Base-by-base conservation (phyloP, 2,113 vertebrate species). In the Bolborhynchus lineola region DNA sequence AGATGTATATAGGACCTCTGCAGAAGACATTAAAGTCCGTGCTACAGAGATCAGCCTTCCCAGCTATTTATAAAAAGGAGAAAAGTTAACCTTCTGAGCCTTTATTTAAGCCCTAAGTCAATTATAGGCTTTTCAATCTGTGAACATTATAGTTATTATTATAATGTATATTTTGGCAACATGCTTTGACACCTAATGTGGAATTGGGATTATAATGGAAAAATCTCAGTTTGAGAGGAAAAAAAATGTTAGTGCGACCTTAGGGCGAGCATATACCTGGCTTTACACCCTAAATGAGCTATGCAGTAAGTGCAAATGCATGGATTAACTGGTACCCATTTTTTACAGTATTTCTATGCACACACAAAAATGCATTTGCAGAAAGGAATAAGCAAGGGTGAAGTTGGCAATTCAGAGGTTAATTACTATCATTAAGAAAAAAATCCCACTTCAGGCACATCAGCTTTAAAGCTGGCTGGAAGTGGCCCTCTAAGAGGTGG, bases 371-470 rank as follows among this genome's bases (percentile, higher is more conserved):
- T 59, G 15, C 47, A 60, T 7, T 63, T 13, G 46, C 9, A 16
- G 44, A 76, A 80, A 84, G 52, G 57, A 82, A 65, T 57, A 69
- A 91, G 42, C 41, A 71, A 78, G 26, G 74, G 41, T 68, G n/a
- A 94, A 79, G 23, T 1, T 74, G 80, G 67, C 28, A 85, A 91
- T 85, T 86, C 60, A 85, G 78, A 93, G 70, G 63, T 95, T 96
- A 97, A 93, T 94, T 35, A 39, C 55, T 64, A 39, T 42, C 65
- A 72, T 72, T 92, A 69, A 87, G 42, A 21, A 88, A 95, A 95
- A 94, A 81, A 71, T 49, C 57, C 33, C 80, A 46, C 92, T 93
- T 78, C 44, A 80, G 41, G 37, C 81, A 96, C 86, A 81, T 67
- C 68, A 75, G 44, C 62, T 63, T 75, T 92, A 87, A 95, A 89